These are phyloP conservation scores for Gibbula magus DNA, from an alignment of 2,888 invertebrate genomes.

Conservation along the genomic window DNA sequence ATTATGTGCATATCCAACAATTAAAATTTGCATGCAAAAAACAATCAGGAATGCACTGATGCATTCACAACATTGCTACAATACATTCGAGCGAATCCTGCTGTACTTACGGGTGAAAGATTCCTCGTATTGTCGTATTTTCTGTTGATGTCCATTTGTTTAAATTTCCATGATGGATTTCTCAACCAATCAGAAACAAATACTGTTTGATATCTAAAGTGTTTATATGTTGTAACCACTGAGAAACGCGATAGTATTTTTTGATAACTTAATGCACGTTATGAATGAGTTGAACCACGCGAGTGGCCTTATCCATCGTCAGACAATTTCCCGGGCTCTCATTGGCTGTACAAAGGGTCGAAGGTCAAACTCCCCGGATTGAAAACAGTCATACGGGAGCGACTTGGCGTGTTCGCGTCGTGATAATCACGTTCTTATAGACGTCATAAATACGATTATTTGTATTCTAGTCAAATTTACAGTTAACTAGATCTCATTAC, in stretches of 20 bases:
- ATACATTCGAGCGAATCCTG: too few species aligned
- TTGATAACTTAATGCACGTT: background rate
- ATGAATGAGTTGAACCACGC: constrained; percentile 1
- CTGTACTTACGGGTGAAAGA: background rate
- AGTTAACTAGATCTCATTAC: too few species aligned
- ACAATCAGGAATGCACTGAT: too few species aligned
- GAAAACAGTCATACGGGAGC: too few species aligned
- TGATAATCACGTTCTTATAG: too few species aligned
- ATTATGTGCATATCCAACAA: too few species aligned
- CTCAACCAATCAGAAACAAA: background rate
- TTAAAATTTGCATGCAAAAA: too few species aligned
- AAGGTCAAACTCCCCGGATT: background rate
- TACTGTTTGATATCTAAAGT: background rate
- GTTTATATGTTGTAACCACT: background rate
- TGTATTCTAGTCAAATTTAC: too few species aligned
- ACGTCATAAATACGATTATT: too few species aligned
- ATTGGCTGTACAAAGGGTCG: background rate
- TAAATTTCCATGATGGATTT: background rate
- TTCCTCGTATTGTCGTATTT: background rate
- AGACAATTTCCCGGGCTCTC: background rate
- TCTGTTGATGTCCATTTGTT: background rate
- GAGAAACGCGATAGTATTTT: background rate
- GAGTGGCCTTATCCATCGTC: constrained; percentile 8
- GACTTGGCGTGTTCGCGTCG: too few species aligned
- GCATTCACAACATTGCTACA: too few species aligned